Percentiles rank a stretch among this genome's conserved stretches.
Conservation (phyloP, 1,140 invertebrate genomes). For the Helicoverpa zea region DNA sequence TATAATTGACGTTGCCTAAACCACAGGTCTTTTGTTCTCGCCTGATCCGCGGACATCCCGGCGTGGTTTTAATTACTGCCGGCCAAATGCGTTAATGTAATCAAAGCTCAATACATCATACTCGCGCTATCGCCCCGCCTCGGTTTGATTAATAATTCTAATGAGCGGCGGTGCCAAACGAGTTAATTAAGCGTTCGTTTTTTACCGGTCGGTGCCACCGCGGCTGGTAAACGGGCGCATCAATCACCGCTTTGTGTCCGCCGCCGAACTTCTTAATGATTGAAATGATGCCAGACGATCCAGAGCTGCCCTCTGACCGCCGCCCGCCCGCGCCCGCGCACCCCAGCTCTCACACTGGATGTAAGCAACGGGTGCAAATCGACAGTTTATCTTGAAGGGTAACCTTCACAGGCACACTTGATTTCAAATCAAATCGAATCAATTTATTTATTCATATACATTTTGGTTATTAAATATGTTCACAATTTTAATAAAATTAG, state of each 20-base stretch:
- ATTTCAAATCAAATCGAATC: not conserved
- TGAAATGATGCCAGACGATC: slow-evolving; percentile 73
- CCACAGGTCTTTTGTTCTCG: slow-evolving; percentile 70
- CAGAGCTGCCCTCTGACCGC: slow-evolving; percentile 41
- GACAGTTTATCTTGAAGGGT: not conserved
- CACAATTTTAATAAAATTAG: too few species aligned
- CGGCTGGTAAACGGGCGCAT: slow-evolving; percentile 84
- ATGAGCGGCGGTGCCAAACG: slow-evolving; percentile 86
- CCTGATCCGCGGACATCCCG: slow-evolving; percentile 70
- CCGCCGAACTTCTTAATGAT: slow-evolving; percentile 84
- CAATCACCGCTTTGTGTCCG: slow-evolving; percentile 83
- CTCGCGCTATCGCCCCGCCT: slow-evolving; percentile 83
- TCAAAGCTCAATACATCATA: slow-evolving; percentile 86
- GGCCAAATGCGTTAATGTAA: slow-evolving; percentile 82
- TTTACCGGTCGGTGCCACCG: slow-evolving; percentile 79
- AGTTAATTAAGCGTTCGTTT: slow-evolving; percentile 86
- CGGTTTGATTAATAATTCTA: slow-evolving; percentile 86
- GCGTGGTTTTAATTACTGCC: slow-evolving; percentile 83
- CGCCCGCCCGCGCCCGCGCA: not conserved
- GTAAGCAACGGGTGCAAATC: slow-evolving; percentile 11
- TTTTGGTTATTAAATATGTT: too few species aligned
- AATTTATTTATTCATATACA: too few species aligned
- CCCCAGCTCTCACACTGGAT: not conserved
- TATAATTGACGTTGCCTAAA: slow-evolving; percentile 45
- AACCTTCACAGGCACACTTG: not conserved